These are phyloP conservation scores for Macrotis lagotis DNA, from an alignment of 2,113 vertebrate species.

Conservation along the genomic window DNA sequence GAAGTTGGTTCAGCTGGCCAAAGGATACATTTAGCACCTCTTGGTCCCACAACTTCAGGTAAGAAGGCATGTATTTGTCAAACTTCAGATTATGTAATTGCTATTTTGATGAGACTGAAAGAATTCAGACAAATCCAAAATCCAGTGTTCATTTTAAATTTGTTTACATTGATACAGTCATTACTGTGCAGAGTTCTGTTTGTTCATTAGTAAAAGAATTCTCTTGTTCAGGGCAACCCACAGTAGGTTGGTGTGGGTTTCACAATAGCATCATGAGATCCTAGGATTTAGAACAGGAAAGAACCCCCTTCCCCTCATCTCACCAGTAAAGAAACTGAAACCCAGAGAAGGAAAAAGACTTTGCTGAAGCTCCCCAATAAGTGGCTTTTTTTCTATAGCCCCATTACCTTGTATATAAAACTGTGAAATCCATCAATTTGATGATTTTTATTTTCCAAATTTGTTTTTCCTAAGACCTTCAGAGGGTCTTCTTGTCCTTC, in stretches of 20 bases:
- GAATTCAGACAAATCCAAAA: not conserved
- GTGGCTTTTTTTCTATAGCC: not conserved
- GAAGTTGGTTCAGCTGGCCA: constrained; percentile 95
- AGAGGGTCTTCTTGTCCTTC: not conserved
- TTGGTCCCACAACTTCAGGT: constrained; percentile 88
- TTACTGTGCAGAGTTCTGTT: not conserved
- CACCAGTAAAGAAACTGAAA: not conserved
- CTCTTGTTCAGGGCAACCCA: not conserved
- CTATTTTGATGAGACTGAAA: not conserved
- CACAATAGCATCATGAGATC: not conserved
- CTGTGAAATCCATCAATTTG: not conserved
- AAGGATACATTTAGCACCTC: constrained; percentile 92
- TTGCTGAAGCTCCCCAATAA: not conserved
- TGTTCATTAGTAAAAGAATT: constrained; percentile 1
- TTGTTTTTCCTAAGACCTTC: too few species aligned
- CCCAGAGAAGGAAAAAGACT: not conserved
- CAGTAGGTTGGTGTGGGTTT: not conserved
- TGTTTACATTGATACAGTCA: not conserved
- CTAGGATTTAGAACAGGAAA: not conserved
- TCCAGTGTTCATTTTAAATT: not conserved
- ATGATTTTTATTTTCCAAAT: not conserved
- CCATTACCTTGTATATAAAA: not conserved
- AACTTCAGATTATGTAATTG: not conserved
- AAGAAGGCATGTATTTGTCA: constrained; percentile 61
- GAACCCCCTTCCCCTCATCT: not conserved